Evolutionary conservation across 1,140 invertebrate species (phyloP), one percentile per base, ranked within the genome.

Genomic region (Drosophila azteca): DNA sequence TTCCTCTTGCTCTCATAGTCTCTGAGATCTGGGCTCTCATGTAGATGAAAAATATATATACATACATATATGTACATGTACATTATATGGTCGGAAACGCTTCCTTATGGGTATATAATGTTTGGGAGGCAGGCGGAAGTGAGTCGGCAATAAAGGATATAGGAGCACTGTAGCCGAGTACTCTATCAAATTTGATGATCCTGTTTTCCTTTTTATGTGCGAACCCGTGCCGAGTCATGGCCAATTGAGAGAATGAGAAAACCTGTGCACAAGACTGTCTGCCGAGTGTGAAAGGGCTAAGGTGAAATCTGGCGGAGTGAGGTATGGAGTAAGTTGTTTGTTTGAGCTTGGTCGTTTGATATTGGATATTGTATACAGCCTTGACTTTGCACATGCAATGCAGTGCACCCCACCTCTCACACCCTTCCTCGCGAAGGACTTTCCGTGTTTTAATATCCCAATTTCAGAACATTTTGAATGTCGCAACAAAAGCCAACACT

Each of bases 301-400:
- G 63, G 49, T 13, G 45, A 39, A 15, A 22, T 53, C 13, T 6
- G 4, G n/a, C n/a, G 15, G 15, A 2, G 45, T 49, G 24, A 0
- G 29, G 7, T 35, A 24, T 26, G 41, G 43, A 13, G 8, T 43
- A 26, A 26, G 55, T 57, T 55, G 55, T 50, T 64, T 57, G 9
- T 58, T 69, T 44, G 20, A 35, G 64, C 35, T 69, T 48, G 50
- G 57, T 43, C 9, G 17, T 48, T 15, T 41, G 15, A 31, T 8
- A 31, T 9, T 13, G 11, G 11, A 39, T 39, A 39, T 77, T 49
- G 54, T 29, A 6, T 15, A 46, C 41, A 85, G 79, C 81, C 81
- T 87, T 85, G 81, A 82, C 81, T 81, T 85, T 85, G 82, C 78
- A 78, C 82, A 85, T 85, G 81, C 82, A 85, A 85, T 63, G 72